A percentile compares a stretch with the other conserved stretches of the same genome.
Evolutionary conservation across 2,888 invertebrate genomes (phyloP).

Genomic region (Sycophila texana): DNA sequence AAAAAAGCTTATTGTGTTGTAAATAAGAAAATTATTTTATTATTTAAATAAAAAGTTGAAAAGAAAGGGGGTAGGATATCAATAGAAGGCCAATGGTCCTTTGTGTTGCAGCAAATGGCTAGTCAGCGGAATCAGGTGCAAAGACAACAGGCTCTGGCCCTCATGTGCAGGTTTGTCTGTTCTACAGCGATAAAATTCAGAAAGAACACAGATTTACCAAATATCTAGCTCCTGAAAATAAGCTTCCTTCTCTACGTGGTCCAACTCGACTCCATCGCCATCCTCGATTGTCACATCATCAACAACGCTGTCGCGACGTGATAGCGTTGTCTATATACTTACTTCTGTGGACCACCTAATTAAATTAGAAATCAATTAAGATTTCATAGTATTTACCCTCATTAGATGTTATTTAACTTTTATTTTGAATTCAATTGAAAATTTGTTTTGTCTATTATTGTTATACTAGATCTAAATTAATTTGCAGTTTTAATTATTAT

Average conservation of each 20-base stretch:
- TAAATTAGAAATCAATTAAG: neutral
- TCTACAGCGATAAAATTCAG: constrained; percentile 65
- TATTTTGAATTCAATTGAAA: no score
- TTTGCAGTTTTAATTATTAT: no score
- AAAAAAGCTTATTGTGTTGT: constrained; percentile 64
- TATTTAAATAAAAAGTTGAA: constrained; percentile 41
- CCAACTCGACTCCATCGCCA: constrained; percentile 57
- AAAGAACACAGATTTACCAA: neutral
- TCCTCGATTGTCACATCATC: constrained; percentile 17
- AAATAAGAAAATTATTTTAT: constrained; percentile 33
- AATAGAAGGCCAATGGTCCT: constrained; percentile 75
- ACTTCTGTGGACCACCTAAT: constrained; percentile 20
- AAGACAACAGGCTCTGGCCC: constrained; percentile 91
- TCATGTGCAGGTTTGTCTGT: constrained; percentile 89
- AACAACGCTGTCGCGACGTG: constrained; percentile 14
- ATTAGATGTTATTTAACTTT: no score
- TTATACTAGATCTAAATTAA: no score
- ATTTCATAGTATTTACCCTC: no score
- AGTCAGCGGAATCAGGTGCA: constrained; percentile 93
- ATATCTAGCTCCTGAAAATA: constrained; percentile 27
- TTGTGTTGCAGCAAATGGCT: constrained; percentile 87
- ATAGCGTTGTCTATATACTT: constrained; percentile 19
- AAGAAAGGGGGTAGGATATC: constrained; percentile 69
- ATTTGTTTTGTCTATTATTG: no score
- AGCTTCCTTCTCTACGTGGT: constrained; percentile 58